Evolutionary conservation across 2,888 invertebrate genomes (phyloP), one percentile per base, ranked within the genome.

Genomic region (Oscheius sp.): DNA sequence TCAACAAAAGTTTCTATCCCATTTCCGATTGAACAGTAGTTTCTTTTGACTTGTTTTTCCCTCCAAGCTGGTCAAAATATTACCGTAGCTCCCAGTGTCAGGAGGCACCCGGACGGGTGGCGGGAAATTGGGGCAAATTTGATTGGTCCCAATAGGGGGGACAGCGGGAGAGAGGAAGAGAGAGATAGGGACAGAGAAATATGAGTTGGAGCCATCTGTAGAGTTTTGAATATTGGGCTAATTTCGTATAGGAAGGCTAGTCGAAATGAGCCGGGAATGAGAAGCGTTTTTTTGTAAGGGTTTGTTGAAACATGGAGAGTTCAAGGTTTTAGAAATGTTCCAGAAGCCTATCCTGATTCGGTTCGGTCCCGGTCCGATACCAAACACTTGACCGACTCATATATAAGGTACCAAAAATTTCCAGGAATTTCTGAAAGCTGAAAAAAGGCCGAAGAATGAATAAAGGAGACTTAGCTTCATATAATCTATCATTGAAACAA

Each of bases 191-290:
- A 33, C 2, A 57, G 37, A n/a, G 63, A 63, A 63, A 63, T 63
- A 48, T 48, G 63, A 63, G 63, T 29, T 5, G 13, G 5, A 48
- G n/a, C 60, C 63, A 63, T 63, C 63, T 63, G 63, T n/a, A 62
- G 29, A 62, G 57, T 9, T 57, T 9, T 9, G 57, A 57, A 42
- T 42, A 42, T 42, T 42, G 7, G 42, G 57, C 57, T 57, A 57
- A 13, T 57, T 57, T 57, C 2, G 3, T 29, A 11, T 53, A 7
- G 7, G 7, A 42, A 42, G 7, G 42, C 42, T 21, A 21, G 42
- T 5, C 42, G 42, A 3, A 42, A 3, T 42, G 42, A 42, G 21
- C 0, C 21, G 21, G 21, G 21, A 21, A 21, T 21, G 21, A 21
- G 21, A 21, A 21, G 21, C 0, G 0, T 21, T 21, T 21, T 21